A percentile compares a stretch with the other conserved stretches of the same genome.
Evolutionary conservation across 2,113 vertebrate species (phyloP).

Genomic region (Erpornis zantholeuca): DNA sequence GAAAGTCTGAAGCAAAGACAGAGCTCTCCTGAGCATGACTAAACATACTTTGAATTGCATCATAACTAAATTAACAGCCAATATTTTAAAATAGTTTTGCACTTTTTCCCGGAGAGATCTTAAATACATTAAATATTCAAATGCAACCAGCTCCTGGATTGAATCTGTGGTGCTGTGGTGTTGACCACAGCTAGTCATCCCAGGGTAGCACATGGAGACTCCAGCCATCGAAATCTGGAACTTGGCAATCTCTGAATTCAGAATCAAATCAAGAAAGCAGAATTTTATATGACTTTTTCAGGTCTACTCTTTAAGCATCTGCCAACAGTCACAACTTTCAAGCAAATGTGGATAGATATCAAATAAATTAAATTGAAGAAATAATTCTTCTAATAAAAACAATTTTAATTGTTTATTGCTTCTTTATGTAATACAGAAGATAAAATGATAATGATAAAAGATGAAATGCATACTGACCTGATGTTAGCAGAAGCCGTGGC

Average conservation of each 20-base stretch:
- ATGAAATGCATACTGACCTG: not conserved
- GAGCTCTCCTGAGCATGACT: not conserved
- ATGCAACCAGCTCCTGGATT: not conserved
- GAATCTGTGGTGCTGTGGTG: not conserved
- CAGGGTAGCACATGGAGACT: fast-evolving
- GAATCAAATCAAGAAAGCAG: not conserved
- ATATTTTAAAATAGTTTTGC: not conserved
- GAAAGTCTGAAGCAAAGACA: not conserved
- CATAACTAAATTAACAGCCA: not conserved
- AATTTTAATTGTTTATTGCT: not conserved
- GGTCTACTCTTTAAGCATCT: not conserved
- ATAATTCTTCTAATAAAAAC: not conserved
- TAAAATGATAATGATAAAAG: not conserved
- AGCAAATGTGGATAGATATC: not conserved
- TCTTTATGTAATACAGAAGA: not conserved
- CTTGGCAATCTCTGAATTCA: not conserved
- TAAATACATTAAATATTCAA: not conserved
- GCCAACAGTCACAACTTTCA: not conserved
- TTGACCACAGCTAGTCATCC: not conserved
- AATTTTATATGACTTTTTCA: not conserved
- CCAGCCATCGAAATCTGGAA: not conserved
- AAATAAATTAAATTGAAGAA: not conserved
- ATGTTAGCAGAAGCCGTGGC: not conserved
- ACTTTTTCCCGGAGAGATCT: not conserved
- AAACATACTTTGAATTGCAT: not conserved